A percentile compares a stretch with the other conserved stretches of the same genome.
Evolutionary conservation across 1,140 invertebrate genomes (phyloP).

Genomic region (Brachionus asplanchnoidis): DNA sequence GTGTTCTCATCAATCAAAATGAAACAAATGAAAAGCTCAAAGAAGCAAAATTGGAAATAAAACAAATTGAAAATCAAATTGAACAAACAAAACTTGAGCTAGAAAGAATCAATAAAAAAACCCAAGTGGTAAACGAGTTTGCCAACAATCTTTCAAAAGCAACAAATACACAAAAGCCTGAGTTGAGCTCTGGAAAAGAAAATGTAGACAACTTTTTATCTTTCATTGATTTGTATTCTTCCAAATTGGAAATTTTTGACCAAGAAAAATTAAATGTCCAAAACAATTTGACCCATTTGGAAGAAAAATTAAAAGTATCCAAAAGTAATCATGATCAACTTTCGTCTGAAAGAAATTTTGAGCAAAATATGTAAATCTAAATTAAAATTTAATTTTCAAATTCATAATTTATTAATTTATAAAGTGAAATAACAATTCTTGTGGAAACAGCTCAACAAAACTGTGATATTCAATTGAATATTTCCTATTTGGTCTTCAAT

Average conservation of each 20-base stretch:
- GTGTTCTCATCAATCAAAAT: background rate
- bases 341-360: background rate
- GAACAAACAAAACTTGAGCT: background rate
- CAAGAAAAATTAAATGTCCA: background rate
- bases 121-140: slow-evolving; percentile 13
- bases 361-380: background rate
- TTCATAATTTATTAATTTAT: background rate
- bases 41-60: background rate
- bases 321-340: background rate
- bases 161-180: background rate
- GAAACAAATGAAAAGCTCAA: slow-evolving; percentile 10
- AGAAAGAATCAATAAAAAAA: background rate
- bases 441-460: slow-evolving; percentile 46
- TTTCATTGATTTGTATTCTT: slow-evolving; percentile 10
- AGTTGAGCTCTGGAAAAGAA: background rate
- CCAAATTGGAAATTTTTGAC: background rate
- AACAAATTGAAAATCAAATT: background rate
- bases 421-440: slow-evolving; percentile 48
- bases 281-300: background rate
- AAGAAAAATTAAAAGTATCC: background rate
- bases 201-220: slow-evolving; percentile 30
- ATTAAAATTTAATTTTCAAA: background rate
- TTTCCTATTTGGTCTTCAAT: slow-evolving; percentile 52
- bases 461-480: slow-evolving; percentile 45
- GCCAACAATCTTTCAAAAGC: background rate